Evolutionary conservation across 23 tunicate genomes (phyloP), one percentile per base, ranked within the genome.

Genomic region (Oikopleura dioica): DNA sequence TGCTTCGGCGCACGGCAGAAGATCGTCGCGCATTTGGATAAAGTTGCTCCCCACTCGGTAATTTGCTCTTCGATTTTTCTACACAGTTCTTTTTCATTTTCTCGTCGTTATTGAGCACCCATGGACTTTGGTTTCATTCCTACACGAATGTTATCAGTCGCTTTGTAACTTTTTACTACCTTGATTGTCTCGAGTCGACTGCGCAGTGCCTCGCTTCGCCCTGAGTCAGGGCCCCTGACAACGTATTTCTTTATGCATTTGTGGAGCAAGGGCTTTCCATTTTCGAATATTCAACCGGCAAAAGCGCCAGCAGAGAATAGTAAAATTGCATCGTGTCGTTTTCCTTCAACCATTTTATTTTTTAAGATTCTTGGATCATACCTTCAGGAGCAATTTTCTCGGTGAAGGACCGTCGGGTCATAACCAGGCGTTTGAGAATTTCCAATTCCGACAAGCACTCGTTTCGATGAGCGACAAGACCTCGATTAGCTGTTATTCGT

Each of bases 291-390:
- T 12, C 72, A 63, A 16, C 72, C 72, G 26, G 72, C 72, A 63
- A 63, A 63, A 4, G 72, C 72, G 26, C 72, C 72, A 63, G 72
- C 72, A 63, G 72, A 23, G 26, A 63, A 63, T 21, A 63, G 33
- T 63, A 63, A 63, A 63, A 63, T 31, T 21, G 72, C 72, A 31
- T 63, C 72, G 26, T 63, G 26, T 2, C 72, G 72, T 2, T 63
- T 31, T 24, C 72, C 72, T 9, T 44, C 55, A n/a, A n/a, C n/a
- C n/a, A n/a, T n/a, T n/a, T n/a, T n/a, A n/a, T n/a, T n/a, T n/a
- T n/a, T n/a, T n/a, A n/a, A n/a, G n/a, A n/a, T n/a, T n/a, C n/a
- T n/a, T n/a, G n/a, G n/a, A n/a, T n/a, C n/a, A n/a, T n/a, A n/a
- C n/a, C n/a, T n/a, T n/a, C n/a, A n/a, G n/a, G n/a, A n/a, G n/a